Conservation (phyloP, 1,140 invertebrate genomes). For the Dreissena rostriformis region DNA sequence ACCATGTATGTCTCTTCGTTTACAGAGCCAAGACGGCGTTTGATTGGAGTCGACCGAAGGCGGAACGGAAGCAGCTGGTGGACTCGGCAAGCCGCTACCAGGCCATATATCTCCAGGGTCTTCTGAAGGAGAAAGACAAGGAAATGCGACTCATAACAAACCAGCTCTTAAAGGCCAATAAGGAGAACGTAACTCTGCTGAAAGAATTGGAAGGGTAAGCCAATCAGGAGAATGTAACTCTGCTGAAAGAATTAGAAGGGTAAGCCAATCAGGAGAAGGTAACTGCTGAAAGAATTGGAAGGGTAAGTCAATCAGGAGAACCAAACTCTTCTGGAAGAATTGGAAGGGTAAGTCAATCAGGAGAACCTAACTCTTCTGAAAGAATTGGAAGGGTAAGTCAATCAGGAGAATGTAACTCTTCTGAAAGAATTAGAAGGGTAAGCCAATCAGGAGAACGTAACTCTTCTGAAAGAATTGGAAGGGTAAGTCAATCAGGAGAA, state of each 20-base stretch:
- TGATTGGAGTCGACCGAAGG: conserved; percentile 35
- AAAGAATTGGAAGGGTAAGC: conserved; percentile 45
- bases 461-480: conserved; percentile 42
- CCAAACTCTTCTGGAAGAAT: no score
- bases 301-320: background rate
- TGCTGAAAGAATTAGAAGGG: conserved; percentile 34
- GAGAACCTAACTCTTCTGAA: conserved; percentile 42
- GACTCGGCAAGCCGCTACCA: conserved; percentile 45
- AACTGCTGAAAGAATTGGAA: conserved; percentile 33
- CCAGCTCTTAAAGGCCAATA: conserved; percentile 41
- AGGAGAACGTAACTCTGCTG: conserved; percentile 40
- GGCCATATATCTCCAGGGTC: conserved; percentile 45
- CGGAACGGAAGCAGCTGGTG: conserved; percentile 33
- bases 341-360: background rate
- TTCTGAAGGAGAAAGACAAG: conserved; percentile 46
- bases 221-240: background rate
- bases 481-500: conserved; percentile 13
- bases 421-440: no score
- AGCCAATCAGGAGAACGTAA: conserved; percentile 25
- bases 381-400: conserved; percentile 38
- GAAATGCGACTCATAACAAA: conserved; percentile 43
- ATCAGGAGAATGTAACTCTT: no score
- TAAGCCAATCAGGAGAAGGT: conserved; percentile 30
- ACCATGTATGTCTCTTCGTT: no score
- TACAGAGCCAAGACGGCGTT: conserved; percentile 21